A percentile compares a stretch with the other conserved stretches of the same genome.
phyloP scores from a whole-genome alignment of 2,797 vertebrate genomes.

The Oryzias dopingdopingensis region DNA sequence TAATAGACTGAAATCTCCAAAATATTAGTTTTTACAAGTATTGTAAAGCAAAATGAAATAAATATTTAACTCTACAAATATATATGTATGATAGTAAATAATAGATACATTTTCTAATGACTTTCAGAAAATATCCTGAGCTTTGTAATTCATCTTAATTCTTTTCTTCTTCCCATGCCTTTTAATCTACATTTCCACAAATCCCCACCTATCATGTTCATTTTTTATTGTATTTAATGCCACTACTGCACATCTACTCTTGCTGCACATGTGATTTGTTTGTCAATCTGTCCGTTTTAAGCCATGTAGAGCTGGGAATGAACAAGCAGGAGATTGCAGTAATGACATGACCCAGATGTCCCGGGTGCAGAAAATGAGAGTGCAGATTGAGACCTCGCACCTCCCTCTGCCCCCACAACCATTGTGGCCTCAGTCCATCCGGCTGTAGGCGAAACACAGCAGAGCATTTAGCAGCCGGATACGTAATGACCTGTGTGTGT shows the following conservation, averaged over 20 bases:
- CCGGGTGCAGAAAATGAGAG: constrained; percentile 77
- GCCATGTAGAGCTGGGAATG: constrained; percentile 71
- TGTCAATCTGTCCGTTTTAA: constrained; percentile 51
- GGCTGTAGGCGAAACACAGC: constrained; percentile 48
- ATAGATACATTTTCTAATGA: neutral
- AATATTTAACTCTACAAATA: neutral
- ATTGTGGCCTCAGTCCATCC: constrained; percentile 17
- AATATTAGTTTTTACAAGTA: neutral
- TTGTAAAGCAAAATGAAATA: neutral
- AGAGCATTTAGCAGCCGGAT: constrained; percentile 46
- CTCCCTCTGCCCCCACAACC: constrained; percentile 3
- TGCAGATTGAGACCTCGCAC: constrained; percentile 60
- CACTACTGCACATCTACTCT: constrained; percentile 27
- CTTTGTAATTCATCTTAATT: too few relatives aligned
- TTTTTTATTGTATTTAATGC: constrained; percentile 35
- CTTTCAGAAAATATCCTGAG: neutral
- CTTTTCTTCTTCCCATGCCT: constrained; percentile 1
- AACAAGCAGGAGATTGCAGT: constrained; percentile 76
- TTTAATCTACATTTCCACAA: constrained; percentile 8
- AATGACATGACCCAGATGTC: constrained; percentile 79
- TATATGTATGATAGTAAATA: neutral
- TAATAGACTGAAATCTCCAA: too few relatives aligned
- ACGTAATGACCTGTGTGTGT: constrained; percentile 23
- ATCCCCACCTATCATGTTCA: constrained; percentile 6
- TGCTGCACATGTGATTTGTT: constrained; percentile 23